phyloP scores from a whole-genome alignment of 2,113 vertebrate genomes.

The Tursiops truncatus region DNA sequence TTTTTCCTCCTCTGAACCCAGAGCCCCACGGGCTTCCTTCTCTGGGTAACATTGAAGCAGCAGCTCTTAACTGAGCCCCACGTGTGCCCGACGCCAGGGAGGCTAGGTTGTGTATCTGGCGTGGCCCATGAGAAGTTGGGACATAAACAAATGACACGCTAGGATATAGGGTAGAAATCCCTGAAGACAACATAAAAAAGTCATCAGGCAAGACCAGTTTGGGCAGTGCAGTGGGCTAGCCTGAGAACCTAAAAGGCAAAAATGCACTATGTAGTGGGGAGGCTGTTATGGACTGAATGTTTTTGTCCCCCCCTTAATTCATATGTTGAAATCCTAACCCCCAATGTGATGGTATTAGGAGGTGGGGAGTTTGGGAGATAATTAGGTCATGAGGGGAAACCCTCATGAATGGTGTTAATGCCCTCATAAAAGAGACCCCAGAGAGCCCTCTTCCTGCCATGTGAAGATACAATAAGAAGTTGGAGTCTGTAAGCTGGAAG shows the following conservation, averaged over 20 bases:
- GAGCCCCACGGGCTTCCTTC: background rate
- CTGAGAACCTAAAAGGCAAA: background rate
- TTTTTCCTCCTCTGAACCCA: background rate
- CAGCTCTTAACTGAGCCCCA: background rate
- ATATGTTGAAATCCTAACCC: background rate
- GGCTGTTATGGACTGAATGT: background rate
- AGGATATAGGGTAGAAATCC: background rate
- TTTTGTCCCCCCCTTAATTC: too few relatives aligned
- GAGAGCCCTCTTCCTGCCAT: background rate
- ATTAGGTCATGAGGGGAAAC: background rate
- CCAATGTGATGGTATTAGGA: background rate
- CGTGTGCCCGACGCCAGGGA: accelerated
- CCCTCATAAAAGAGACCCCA: background rate
- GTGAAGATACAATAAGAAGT: background rate
- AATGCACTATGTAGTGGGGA: accelerated
- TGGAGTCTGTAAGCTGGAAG: background rate
- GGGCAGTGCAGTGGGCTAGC: background rate
- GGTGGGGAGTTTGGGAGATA: background rate
- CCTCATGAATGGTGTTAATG: background rate
- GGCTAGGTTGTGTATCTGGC: background rate
- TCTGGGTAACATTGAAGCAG: background rate
- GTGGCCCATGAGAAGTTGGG: too few relatives aligned
- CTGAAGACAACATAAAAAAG: background rate
- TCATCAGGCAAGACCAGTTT: background rate
- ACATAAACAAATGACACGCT: background rate